A percentile compares a stretch with the other conserved stretches of the same genome.
These are phyloP conservation scores for Cryptotermes secundus DNA, from an alignment of 1,140 invertebrate species.

Conservation along the genomic window DNA sequence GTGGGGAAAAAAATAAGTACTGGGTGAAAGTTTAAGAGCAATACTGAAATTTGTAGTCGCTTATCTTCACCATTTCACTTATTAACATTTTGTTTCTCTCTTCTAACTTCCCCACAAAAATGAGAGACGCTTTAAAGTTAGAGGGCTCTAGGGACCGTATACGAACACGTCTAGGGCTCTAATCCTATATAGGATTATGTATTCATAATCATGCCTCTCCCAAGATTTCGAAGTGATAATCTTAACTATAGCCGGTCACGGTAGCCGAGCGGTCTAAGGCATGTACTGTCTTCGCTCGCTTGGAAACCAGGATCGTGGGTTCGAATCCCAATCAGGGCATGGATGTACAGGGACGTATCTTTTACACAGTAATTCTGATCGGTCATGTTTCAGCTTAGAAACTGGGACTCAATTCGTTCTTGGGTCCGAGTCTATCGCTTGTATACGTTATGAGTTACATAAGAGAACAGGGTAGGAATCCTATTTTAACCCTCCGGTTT, in stretches of 20 bases:
- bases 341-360: too few relatives aligned
- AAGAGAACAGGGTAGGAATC: background rate
- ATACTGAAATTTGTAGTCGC: conserved; percentile 2
- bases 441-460: background rate
- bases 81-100: background rate
- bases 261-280: too few relatives aligned
- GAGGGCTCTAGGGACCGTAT: background rate
- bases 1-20: background rate
- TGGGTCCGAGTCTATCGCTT: background rate
- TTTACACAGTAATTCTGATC: background rate
- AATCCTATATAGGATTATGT: background rate
- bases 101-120: background rate
- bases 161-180: background rate
- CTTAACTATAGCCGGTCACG: too few relatives aligned
- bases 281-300: too few relatives aligned
- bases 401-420: background rate
- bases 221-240: too few relatives aligned
- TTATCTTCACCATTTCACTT: conserved; percentile 8
- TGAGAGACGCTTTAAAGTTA: background rate
- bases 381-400: background rate
- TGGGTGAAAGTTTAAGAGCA: background rate
- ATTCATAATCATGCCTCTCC: background rate
- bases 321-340: too few relatives aligned
- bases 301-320: too few relatives aligned
- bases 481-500: background rate